Conservation (phyloP, 2,797 vertebrate species). For the Antennarius maculatus region DNA sequence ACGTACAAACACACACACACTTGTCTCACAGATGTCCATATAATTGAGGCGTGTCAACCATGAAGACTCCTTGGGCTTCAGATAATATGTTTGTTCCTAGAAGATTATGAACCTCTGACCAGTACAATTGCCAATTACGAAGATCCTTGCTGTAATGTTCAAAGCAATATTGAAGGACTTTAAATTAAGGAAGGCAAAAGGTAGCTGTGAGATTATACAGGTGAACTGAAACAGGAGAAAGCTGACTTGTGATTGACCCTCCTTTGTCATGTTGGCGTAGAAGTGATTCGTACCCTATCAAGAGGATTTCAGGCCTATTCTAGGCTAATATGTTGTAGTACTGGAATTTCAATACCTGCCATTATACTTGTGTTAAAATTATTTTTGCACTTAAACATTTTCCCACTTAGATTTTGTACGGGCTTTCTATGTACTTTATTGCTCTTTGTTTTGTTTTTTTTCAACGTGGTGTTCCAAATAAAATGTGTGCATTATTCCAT, state of each 20-base stretch:
- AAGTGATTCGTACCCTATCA: slow-evolving; percentile 35
- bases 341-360: slow-evolving; percentile 47
- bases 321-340: slow-evolving; percentile 51
- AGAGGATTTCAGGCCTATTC: slow-evolving; percentile 51
- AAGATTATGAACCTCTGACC: slow-evolving; percentile 39
- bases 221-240: slow-evolving; percentile 36
- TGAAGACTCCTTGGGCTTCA: slow-evolving; percentile 40
- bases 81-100: slow-evolving; percentile 30
- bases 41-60: slow-evolving; percentile 49
- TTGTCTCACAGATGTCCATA: slow-evolving; percentile 63
- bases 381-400: slow-evolving; percentile 62
- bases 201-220: slow-evolving; percentile 26
- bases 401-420: slow-evolving; percentile 27
- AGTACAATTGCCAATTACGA: slow-evolving; percentile 26
- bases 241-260: slow-evolving; percentile 34
- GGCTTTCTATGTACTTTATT: slow-evolving; percentile 45
- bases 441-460: slow-evolving; percentile 47
- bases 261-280: slow-evolving; percentile 45
- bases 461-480: slow-evolving; percentile 66
- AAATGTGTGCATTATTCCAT: slow-evolving; percentile 47
- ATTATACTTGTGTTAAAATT: slow-evolving; percentile 54
- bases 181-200: slow-evolving; percentile 20
- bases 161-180: slow-evolving; percentile 51
- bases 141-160: slow-evolving; percentile 27
- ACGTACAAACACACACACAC: slow-evolving; percentile 40